Base-by-base conservation (phyloP, 2,888 invertebrate species). In the Drosophila limbata region DNA sequence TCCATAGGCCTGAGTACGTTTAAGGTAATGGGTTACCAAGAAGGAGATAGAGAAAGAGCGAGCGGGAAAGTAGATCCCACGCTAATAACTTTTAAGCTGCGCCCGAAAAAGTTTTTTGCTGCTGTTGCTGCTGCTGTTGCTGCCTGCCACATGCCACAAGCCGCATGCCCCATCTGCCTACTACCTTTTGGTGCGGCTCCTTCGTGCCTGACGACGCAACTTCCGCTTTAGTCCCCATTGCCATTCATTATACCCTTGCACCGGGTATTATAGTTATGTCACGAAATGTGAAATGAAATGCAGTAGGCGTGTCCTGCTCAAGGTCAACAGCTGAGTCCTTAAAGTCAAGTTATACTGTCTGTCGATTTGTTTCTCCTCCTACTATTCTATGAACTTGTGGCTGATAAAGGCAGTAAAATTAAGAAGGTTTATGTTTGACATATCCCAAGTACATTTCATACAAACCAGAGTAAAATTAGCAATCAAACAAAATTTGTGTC, bases 61-160 rank as follows among this genome's bases (percentile, higher is more conserved):
- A 10, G 53, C 11, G 19, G 0, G 19, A 28, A 53, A 48, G 17
- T 21, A 55, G 44, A 57, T 47, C 47, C 66, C 65, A 86, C 84
- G 86, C 87, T 90, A 87, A 90, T 87, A 87, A 87, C 86, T 87
- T 87, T 90, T 90, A 87, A 86, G 85, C 85, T 86, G 71, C 65
- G 69, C 74, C 79, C 66, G 57, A 88, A 62, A 85, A 88, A 57
- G 47, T 85, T 85, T 87, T 88, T 80, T 69, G 66, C 52, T 64
- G 33, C 11, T 35, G 35, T 13, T 35, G 35, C 13, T 35, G 4
- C 10, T 15, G 25, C n/a, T 25, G 25, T 6, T 40, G 4, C 25
- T 31, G 10, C 52, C 33, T 68, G 52, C 50, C 55, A 62, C 51
- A 45, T 72, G 69, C 56, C 65, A 47, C 61, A 39, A 62, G 52